Evolutionary conservation across 2,113 vertebrate genomes (phyloP), one percentile per base, ranked within the genome.

Genomic region (Daphoenositta chrysoptera): DNA sequence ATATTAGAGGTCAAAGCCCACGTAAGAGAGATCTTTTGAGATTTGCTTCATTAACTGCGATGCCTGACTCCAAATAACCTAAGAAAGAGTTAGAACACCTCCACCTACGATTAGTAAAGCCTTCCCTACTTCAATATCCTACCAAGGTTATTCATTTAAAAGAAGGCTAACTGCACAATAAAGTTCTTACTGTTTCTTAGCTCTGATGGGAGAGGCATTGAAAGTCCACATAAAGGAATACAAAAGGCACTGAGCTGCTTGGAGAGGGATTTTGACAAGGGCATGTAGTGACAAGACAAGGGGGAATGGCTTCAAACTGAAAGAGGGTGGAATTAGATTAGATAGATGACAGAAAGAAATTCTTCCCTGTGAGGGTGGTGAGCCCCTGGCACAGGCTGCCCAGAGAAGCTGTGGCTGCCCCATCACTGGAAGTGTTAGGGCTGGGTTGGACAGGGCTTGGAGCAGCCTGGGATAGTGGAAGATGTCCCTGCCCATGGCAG

Each of bases 1-100:
- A 45, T 80, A 73, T 63, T 87, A 89, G 60, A 93, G 80, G 68
- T 93, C 88, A 93, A 88, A 95, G 93, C 66, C 37, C 39, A 83
- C 0, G 17, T 86, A 86, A 66, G 39, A 71, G 71, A 53, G 28
- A 47, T 77, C 71, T 90, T 89, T 77, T 9, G 76, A 86, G 77
- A 78, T 33, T 90, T 94, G 50, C 54, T 93, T 92, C 50, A 58
- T 77, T 92, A 86, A 47, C 56, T 58, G 18, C 3, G 0, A 58
- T 88, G 30, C 30, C 44, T 64, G 70, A 56, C 68, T 94, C 72
- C 71, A 77, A 93, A 86, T 73, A 85, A 81, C 58, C 30, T 45
- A 68, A 68, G 64, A 71, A 91, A 89, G 40, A 22, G 21, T 48
- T 45, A 89, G 86, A 90, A 83, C 44, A n/a, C 37, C 65, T 91